phyloP scores from a whole-genome alignment of 2,113 vertebrate species.

The Mesitornis unicolor region DNA sequence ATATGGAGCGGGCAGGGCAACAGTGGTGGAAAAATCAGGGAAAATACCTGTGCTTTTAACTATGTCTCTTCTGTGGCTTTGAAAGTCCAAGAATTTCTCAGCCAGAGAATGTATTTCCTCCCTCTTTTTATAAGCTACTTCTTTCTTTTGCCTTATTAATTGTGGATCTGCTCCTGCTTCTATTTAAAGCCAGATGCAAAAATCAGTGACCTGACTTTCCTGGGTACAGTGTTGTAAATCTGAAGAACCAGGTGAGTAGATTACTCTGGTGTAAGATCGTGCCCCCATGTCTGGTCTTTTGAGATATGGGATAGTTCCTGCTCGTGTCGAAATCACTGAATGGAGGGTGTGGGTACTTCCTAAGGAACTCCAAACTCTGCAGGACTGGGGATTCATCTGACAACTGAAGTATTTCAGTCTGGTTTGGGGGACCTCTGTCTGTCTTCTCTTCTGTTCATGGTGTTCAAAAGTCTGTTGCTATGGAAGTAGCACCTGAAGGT shows the following conservation, averaged over 20 bases:
- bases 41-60: slow-evolving; percentile 63
- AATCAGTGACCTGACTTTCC: slow-evolving; percentile 38
- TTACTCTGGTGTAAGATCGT: not conserved
- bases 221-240: slow-evolving; percentile 27
- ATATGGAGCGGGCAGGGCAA: not conserved
- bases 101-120: slow-evolving; percentile 60
- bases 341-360: slow-evolving; percentile 5
- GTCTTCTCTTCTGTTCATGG: not conserved
- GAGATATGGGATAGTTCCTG: not conserved
- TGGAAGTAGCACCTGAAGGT: slow-evolving; percentile 7
- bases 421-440: slow-evolving; percentile 40
- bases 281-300: not conserved
- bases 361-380: not conserved
- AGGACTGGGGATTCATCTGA: slow-evolving; percentile 21
- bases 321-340: slow-evolving; percentile 31
- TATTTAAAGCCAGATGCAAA: slow-evolving; percentile 51
- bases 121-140: slow-evolving; percentile 56
- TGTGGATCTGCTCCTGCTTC: slow-evolving; percentile 47
- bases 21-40: slow-evolving; percentile 47
- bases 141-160: slow-evolving; percentile 62
- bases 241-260: slow-evolving; percentile 48
- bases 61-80: slow-evolving; percentile 52
- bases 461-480: slow-evolving; percentile 37
- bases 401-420: not conserved
- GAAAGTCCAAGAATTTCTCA: slow-evolving; percentile 44